Percentiles rank a stretch among this genome's conserved stretches.
Evolutionary conservation across 2,113 vertebrate genomes (phyloP).

Genomic region (Podiceps cristatus): DNA sequence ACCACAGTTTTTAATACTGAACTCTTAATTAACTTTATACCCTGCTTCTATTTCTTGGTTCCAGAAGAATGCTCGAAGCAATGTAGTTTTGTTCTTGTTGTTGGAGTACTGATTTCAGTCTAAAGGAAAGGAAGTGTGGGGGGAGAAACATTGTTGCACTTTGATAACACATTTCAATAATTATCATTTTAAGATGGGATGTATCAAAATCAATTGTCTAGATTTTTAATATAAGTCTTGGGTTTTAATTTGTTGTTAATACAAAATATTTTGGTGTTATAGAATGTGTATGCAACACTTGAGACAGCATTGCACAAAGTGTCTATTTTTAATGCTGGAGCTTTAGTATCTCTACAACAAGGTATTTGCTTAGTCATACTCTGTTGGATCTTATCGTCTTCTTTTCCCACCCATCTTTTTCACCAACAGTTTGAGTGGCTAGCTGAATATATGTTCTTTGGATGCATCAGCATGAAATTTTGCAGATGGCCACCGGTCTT

Average conservation of each 20-base stretch:
- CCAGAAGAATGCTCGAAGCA: not conserved
- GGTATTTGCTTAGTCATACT: not conserved
- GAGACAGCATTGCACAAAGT: not conserved
- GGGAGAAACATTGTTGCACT: not conserved
- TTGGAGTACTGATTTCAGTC: not conserved
- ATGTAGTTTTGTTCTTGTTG: not conserved
- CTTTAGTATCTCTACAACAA: not conserved
- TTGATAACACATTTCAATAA: not conserved
- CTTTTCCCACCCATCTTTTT: not conserved
- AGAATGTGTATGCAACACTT: not conserved
- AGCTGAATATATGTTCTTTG: not conserved
- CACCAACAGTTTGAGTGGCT: not conserved
- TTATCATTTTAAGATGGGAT: not conserved
- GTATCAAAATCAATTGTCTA: not conserved
- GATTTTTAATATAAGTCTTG: not conserved
- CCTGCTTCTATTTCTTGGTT: not conserved
- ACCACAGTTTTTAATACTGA: not conserved
- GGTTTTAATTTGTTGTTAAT: not conserved
- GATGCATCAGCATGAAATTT: constrained; percentile 1
- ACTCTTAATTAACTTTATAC: constrained; percentile 26
- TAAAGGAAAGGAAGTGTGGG: not conserved
- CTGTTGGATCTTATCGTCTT: not conserved
- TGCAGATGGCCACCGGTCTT: constrained; percentile 27
- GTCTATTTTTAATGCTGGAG: not conserved
- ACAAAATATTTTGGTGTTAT: not conserved